Conservation (phyloP, 2,113 vertebrate genomes). For the Bufo gargarizans region DNA sequence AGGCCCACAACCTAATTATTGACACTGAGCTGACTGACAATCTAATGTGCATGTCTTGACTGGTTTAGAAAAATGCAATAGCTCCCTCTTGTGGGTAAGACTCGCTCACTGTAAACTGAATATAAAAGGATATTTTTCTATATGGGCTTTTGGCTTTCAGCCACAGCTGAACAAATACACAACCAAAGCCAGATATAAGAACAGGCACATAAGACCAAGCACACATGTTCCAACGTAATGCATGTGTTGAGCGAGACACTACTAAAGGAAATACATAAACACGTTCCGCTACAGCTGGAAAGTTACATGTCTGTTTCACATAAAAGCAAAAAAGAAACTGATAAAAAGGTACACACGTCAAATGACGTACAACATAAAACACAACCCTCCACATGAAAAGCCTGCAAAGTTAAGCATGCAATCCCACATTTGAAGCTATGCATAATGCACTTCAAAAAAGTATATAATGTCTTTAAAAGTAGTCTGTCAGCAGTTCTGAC, state of each 20-base stretch:
- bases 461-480: neutral
- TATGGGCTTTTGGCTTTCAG: neutral
- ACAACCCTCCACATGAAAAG: neutral
- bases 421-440: neutral
- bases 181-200: neutral
- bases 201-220: neutral
- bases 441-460: neutral
- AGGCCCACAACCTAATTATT: no score
- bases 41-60: no score
- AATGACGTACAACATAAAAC: conserved; percentile 10
- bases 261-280: neutral
- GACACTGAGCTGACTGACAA: no score
- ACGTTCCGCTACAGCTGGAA: neutral
- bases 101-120: no score
- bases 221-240: neutral
- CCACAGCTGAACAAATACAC: neutral
- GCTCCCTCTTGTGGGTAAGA: no score
- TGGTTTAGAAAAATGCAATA: no score
- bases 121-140: neutral
- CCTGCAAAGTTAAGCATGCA: neutral
- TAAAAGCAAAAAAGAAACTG: neutral
- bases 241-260: neutral
- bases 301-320: conserved; percentile 12
- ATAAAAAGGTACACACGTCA: conserved; percentile 13
- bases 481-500: no score